phyloP scores from a whole-genome alignment of 92 coral and sea anemone genomes.

The Siderastrea siderea region DNA sequence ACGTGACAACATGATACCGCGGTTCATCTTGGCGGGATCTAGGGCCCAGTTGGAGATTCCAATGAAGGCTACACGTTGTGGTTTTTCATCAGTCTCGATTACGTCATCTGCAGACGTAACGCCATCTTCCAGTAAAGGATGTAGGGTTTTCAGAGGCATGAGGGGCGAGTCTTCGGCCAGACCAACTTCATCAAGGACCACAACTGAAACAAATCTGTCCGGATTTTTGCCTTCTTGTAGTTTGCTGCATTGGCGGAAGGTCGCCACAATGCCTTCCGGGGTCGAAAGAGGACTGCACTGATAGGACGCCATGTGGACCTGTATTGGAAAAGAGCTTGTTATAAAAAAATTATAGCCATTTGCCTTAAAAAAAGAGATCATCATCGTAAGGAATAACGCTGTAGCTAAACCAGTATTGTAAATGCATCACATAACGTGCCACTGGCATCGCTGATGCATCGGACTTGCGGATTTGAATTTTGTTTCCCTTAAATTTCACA shows the following conservation, averaged over 20 bases:
- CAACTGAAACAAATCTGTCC: constrained; percentile 87
- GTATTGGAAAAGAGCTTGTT: neutral
- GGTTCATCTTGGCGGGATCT: constrained; percentile 91
- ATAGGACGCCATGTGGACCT: constrained; percentile 85
- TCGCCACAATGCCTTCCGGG: constrained; percentile 88
- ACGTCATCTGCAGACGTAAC: constrained; percentile 83
- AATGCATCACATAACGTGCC: no score
- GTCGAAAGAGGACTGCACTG: constrained; percentile 94
- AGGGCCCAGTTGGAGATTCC: constrained; percentile 94
- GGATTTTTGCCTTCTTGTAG: constrained; percentile 76
- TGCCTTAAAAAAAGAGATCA: no score
- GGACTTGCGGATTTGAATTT: no score
- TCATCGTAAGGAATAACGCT: no score
- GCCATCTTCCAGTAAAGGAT: constrained; percentile 90
- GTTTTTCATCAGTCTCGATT: constrained; percentile 82
- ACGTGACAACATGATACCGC: constrained; percentile 86
- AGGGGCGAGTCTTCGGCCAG: constrained; percentile 91
- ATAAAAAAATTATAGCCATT: neutral
- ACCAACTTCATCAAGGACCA: constrained; percentile 91
- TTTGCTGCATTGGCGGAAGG: constrained; percentile 87
- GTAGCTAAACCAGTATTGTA: no score
- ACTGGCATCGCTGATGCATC: no score
- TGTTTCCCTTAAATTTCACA: no score
- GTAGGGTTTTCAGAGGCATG: constrained; percentile 86
- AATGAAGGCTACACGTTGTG: constrained; percentile 85